Percentiles rank a stretch among this genome's conserved stretches.
Evolutionary conservation across 2,888 invertebrate species (phyloP).

Genomic region (Rhagonycha lutea): DNA sequence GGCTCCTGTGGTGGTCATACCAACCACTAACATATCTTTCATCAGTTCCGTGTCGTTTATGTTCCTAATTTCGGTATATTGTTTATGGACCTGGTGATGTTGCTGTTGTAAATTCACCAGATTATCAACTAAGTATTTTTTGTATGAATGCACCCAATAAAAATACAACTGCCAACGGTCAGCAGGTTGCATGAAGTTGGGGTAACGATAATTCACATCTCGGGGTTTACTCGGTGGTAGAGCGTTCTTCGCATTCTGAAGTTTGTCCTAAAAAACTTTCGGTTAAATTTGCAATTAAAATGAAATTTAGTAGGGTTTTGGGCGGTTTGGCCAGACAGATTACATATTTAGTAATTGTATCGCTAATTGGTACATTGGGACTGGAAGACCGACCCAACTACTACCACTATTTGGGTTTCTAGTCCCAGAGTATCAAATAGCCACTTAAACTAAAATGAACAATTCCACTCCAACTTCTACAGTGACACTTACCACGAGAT

Average conservation of each 20-base stretch:
- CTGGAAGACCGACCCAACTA: too few relatives aligned
- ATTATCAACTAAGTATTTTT: conserved; percentile 28
- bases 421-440: not conserved
- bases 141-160: conserved; percentile 42
- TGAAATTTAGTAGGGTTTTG: not conserved
- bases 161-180: conserved; percentile 48
- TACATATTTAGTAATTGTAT: too few relatives aligned
- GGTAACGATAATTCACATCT: conserved; percentile 34
- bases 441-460: too few relatives aligned
- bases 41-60: conserved; percentile 63
- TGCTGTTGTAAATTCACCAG: conserved; percentile 32
- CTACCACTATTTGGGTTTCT: not conserved
- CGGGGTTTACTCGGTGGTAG: not conserved
- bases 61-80: conserved; percentile 45
- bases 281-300: conserved; percentile 32
- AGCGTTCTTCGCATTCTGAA: conserved; percentile 29
- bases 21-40: conserved; percentile 63
- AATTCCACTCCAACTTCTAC: not conserved
- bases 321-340: too few relatives aligned
- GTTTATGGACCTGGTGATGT: conserved; percentile 36
- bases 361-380: too few relatives aligned
- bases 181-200: conserved; percentile 37
- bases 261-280: conserved; percentile 28
- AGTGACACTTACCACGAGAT: conserved; percentile 40
- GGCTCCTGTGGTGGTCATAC: conserved; percentile 79